Conservation (phyloP, 2,113 vertebrate genomes). For the Microtus oregoni region DNA sequence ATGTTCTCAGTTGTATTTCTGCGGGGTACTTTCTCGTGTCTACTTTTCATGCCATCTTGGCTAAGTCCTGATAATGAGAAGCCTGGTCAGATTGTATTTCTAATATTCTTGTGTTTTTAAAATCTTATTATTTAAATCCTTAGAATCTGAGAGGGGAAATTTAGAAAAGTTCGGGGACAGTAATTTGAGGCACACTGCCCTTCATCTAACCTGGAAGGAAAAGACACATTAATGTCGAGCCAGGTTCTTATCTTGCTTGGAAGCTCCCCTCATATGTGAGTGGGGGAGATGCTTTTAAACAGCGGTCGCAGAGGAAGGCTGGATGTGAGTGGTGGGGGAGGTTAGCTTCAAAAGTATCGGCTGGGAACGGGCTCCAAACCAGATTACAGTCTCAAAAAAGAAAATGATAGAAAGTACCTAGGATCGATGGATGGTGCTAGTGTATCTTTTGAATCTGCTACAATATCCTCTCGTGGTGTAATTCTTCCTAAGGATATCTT, state of each 20-base stretch:
- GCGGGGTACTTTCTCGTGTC: background rate
- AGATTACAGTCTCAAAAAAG: background rate
- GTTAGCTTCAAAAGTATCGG: background rate
- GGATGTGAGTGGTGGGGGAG: fast-evolving
- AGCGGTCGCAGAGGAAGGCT: background rate
- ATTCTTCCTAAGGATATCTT: background rate
- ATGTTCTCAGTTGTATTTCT: background rate
- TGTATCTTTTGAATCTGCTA: background rate
- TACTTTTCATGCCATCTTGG: background rate
- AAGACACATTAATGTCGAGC: background rate
- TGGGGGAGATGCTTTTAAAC: background rate
- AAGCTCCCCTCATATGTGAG: background rate
- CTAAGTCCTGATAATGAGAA: background rate
- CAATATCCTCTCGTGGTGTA: background rate
- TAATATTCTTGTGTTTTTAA: background rate
- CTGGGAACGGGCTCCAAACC: background rate
- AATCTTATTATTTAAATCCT: background rate
- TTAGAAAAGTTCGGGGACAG: background rate
- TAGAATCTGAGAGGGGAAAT: background rate
- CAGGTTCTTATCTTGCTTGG: background rate
- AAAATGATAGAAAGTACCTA: background rate
- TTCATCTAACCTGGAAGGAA: background rate
- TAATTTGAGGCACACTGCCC: background rate
- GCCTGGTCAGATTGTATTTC: background rate
- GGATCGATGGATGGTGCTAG: background rate